Percentiles rank a stretch among this genome's conserved stretches.
Conservation (phyloP, 1,140 invertebrate species). For the Phymastichus coffea region DNA sequence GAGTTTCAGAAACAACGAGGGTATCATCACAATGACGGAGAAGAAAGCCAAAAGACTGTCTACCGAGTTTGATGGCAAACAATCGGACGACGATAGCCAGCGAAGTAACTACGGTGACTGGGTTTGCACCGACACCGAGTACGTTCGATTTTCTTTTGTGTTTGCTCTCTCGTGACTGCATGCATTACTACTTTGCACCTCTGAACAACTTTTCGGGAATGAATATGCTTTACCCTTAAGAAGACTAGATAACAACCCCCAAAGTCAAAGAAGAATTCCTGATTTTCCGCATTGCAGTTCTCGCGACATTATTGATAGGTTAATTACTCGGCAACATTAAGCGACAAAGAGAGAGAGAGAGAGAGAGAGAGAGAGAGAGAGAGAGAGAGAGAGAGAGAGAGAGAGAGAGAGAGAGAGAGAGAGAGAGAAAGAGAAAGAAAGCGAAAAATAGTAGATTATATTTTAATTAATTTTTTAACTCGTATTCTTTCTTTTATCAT, state of each 20-base stretch:
- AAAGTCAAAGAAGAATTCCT: not conserved
- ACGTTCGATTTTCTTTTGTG: conserved; percentile 29
- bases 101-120: conserved; percentile 52
- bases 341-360: no score
- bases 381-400: no score
- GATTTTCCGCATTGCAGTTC: not conserved
- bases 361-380: no score
- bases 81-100: conserved; percentile 45
- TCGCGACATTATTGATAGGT: not conserved
- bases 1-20: no score
- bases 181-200: not conserved
- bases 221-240: not conserved
- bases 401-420: no score
- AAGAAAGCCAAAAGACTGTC: conserved; percentile 22
- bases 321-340: no score
- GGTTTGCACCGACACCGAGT: conserved; percentile 54
- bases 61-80: conserved; percentile 11
- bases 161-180: not conserved
- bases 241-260: not conserved
- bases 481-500: not conserved
- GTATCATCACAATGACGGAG: conserved; percentile 20
- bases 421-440: no score
- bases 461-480: not conserved
- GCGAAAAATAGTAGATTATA: not conserved
- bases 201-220: not conserved